phyloP scores from a whole-genome alignment of 2,888 invertebrate genomes.

The Eupelmus urozonus region DNA sequence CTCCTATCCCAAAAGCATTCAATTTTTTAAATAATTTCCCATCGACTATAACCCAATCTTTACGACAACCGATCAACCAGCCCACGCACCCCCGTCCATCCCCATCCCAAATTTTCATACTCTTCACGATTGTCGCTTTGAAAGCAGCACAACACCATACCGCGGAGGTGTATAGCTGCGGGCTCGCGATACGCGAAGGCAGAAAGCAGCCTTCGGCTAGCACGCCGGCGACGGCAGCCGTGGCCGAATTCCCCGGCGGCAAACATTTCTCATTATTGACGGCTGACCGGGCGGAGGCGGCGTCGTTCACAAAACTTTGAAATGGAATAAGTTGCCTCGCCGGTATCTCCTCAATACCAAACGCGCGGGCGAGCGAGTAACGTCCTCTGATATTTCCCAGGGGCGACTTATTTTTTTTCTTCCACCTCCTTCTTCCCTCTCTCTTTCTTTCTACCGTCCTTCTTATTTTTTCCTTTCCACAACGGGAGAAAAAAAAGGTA shows the following conservation, averaged over 20 bases:
- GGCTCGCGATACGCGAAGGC: too few relatives aligned
- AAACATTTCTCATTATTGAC: constrained; percentile 72
- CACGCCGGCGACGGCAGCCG: too few relatives aligned
- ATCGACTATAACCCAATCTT: too few relatives aligned
- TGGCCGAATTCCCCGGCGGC: constrained; percentile 64
- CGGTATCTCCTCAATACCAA: constrained; percentile 52
- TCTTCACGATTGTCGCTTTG: too few relatives aligned
- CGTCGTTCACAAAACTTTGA: constrained; percentile 66
- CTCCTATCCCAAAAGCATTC: too few relatives aligned
- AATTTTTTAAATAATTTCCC: too few relatives aligned
- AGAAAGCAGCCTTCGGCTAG: too few relatives aligned
- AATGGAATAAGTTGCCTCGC: constrained; percentile 69
- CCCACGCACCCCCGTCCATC: too few relatives aligned
- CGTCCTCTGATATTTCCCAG: constrained; percentile 60
- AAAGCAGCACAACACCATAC: too few relatives aligned
- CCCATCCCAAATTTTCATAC: too few relatives aligned
- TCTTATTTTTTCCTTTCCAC: constrained; percentile 1
- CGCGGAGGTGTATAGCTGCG: too few relatives aligned
- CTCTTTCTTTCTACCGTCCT: neutral
- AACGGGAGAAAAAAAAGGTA: neutral
- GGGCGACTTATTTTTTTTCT: constrained; percentile 51
- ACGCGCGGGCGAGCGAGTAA: constrained; percentile 41
- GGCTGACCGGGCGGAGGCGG: constrained; percentile 65
- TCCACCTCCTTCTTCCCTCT: constrained; percentile 6
- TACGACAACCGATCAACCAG: too few relatives aligned